Evolutionary conservation across 2,888 invertebrate species (phyloP).

Genomic region (Nudaria mundana): DNA sequence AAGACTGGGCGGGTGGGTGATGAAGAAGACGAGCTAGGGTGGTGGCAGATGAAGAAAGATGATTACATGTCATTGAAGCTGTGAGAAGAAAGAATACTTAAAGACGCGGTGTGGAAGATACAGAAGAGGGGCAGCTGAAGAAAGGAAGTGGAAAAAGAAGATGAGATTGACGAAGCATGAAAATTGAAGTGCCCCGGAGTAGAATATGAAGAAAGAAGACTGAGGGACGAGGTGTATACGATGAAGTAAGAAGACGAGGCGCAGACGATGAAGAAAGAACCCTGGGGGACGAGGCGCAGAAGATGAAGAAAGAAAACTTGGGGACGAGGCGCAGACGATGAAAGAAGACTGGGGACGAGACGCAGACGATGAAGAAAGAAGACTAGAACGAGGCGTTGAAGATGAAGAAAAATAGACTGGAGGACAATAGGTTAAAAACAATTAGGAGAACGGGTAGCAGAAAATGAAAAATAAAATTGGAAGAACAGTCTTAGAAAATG

Average conservation of each 20-base stretch:
- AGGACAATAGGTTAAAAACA: no score
- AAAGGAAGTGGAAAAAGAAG: background rate
- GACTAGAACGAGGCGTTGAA: conserved; percentile 10
- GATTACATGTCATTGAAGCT: background rate
- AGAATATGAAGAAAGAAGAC: conserved; percentile 2
- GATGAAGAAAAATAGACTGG: conserved; percentile 6
- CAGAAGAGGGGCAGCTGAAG: conserved; percentile 1
- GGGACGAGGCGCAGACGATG: no score
- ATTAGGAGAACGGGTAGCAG: no score
- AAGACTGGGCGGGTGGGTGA: background rate
- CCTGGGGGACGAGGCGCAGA: background rate
- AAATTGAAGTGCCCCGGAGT: background rate
- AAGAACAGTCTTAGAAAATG: no score
- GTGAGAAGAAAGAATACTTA: conserved; percentile 7
- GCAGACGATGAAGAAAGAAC: conserved; percentile 13
- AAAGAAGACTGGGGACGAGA: no score
- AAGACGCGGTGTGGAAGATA: background rate
- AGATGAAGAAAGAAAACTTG: conserved; percentile 14
- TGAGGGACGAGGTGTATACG: background rate
- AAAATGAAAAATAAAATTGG: no score
- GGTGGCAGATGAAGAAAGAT: conserved; percentile 2
- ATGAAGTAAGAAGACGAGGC: background rate
- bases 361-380: no score
- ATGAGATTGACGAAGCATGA: conserved; percentile 1
- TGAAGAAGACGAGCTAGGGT: no score